phyloP scores from a whole-genome alignment of 2,113 vertebrate genomes.

The Menura novaehollandiae region DNA sequence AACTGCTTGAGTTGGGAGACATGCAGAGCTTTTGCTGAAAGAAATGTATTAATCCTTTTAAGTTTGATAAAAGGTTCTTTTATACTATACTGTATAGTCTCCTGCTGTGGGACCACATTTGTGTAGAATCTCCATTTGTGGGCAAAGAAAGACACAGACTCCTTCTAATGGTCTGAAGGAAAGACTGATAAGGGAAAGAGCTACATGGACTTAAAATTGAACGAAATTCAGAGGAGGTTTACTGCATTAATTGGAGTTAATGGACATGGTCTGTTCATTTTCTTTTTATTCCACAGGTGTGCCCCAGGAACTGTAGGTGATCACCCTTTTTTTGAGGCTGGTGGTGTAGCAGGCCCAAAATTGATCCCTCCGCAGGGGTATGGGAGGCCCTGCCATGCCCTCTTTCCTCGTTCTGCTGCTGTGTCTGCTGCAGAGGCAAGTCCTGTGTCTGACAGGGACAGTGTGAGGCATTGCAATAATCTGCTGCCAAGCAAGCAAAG shows the following conservation, averaged over 20 bases:
- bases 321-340: not conserved
- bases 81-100: not conserved
- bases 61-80: conserved; percentile 45
- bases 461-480: not conserved
- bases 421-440: not conserved
- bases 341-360: not conserved
- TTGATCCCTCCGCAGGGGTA: not conserved
- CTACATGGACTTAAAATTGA: not conserved
- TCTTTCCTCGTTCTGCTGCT: not conserved
- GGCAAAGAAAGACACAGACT: not conserved
- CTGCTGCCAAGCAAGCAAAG: not conserved
- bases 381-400: not conserved
- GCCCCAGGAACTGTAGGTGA: not conserved
- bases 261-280: not conserved
- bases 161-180: not conserved
- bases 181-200: not conserved
- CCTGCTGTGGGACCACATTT: conserved; percentile 48
- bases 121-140: conserved; percentile 32
- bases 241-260: not conserved
- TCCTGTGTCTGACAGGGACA: not conserved
- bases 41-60: conserved; percentile 59
- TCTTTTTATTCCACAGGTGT: not conserved
- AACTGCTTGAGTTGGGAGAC: conserved; percentile 50
- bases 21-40: conserved; percentile 49
- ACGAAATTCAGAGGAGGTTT: not conserved